Evolutionary conservation across 1,140 invertebrate genomes (phyloP), one percentile per base, ranked within the genome.

Genomic region (Bombus waltoni): DNA sequence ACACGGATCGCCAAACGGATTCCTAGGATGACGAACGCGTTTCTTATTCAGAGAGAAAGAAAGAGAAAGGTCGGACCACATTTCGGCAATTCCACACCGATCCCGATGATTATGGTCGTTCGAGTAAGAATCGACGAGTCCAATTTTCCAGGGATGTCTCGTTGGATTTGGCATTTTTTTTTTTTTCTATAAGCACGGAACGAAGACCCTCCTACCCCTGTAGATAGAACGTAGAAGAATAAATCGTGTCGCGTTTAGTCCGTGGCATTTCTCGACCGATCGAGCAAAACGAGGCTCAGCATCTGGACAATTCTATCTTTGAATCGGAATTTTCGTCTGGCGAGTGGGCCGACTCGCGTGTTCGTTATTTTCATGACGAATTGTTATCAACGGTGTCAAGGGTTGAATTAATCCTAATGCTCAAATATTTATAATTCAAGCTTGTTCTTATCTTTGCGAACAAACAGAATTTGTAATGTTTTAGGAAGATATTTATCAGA

Each of bases 21-120:
- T 92, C 91, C 89, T 85, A 88, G 89, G 89, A 94, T 94, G 94
- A 95, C 93, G 93, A 93, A 92, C 93, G 89, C 62, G 87, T 94
- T 94, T 94, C 90, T 93, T 90, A 92, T 92, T 92, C 86, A 89
- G 2, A 18, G 57, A 42, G 53, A 40, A 38, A n/a, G 38, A 62
- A 35, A 35, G 74, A 53, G 85, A 85, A 78, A 65, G 80, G 73
- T 84, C 92, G 92, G 88, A 89, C 91, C 92, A 90, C 91, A 94
- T 95, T 94, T 92, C 89, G 91, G 86, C 92, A 92, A 94, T 93
- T 89, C 91, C 86, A 86, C 85, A 81, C 74, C 81, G 84, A 85
- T 83, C 32, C 83, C 74, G 62, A n/a, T 93, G 94, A 95, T 94
- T 95, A 95, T 94, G 90, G 91, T 79, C 91, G 93, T 82, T 42